Evolutionary conservation across 2,797 vertebrate genomes (phyloP).

Genomic region (Salarias fasciatus): DNA sequence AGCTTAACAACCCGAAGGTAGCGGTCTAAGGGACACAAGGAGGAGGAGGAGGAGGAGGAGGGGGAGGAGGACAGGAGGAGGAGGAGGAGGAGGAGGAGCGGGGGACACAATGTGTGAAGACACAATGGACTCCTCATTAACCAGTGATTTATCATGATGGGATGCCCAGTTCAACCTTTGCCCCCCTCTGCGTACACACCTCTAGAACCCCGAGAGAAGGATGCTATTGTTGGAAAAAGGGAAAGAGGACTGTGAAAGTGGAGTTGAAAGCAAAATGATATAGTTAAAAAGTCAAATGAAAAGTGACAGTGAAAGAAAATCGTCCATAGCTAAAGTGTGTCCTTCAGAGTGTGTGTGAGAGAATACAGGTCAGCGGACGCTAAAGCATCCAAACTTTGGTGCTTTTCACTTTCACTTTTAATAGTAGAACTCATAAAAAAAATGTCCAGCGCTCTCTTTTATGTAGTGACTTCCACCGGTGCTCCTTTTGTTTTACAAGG

Average conservation of each 20-base stretch:
- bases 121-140: constrained; percentile 96
- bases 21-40: constrained; percentile 90
- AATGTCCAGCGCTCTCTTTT: constrained; percentile 12
- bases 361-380: neutral
- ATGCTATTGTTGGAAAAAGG: constrained; percentile 82
- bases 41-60: constrained; percentile 80
- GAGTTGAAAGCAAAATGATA: constrained; percentile 65
- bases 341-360: constrained; percentile 13
- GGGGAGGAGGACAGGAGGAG: constrained; percentile 34
- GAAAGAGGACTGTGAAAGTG: constrained; percentile 76
- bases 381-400: constrained; percentile 9
- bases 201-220: constrained; percentile 46
- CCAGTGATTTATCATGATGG: constrained; percentile 99
- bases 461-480: neutral
- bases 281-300: constrained; percentile 76
- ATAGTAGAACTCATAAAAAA: constrained; percentile 18
- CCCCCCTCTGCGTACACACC: constrained; percentile 77
- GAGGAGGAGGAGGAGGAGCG: constrained; percentile 46
- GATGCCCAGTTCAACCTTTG: constrained; percentile 97
- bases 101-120: constrained; percentile 78
- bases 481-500: too few species aligned
- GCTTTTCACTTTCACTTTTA: constrained; percentile 4
- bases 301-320: constrained; percentile 49
- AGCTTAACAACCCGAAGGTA: constrained; percentile 97
- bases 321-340: constrained; percentile 51